Evolutionary conservation across 2,888 invertebrate genomes (phyloP), one percentile per base, ranked within the genome.

Genomic region (Argyresthia albistria): DNA sequence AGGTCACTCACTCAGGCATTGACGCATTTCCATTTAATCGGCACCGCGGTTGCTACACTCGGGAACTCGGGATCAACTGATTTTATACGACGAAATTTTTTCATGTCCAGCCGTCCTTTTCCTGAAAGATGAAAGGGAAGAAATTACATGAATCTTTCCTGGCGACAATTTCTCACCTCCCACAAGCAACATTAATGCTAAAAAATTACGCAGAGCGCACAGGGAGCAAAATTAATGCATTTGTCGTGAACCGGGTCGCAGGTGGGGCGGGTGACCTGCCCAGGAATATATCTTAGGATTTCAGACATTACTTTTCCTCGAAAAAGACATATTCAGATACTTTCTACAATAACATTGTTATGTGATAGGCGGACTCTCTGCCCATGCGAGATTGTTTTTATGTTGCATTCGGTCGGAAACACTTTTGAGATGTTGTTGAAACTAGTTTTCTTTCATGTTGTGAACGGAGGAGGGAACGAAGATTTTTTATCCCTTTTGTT

Each of bases 141-240:
- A 56, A 57, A 55, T 60, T 58, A 58, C 58, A 59, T 59, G 57
- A 61, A 62, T 63, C 61, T 60, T 49, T 56, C 58, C 55, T 59
- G 57, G 55, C 54, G 42, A 63, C 60, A 59, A 67, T 69, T 67
- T 69, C 61, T 70, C 64, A 65, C 60, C 54, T 55, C 60, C 59
- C 62, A 60, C 63, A 62, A 64, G 60, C 54, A 57, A 58, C 58
- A 60, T 66, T 70, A 70, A 70, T 67, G 61, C 64, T 69, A 66
- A 68, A 70, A 72, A 73, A 70, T 71, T 63, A 59, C 62, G 54
- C 55, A 16, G 53, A 64, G 63, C 63, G 60, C 59, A 60, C 62
- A 58, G 60, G 60, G 61, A 60, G 62, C 56, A 56, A 62, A 68
- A 68, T 67, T 59, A 66, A 69, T 68, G 64, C 59, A 66, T 69